Conservation (phyloP, 2,888 invertebrate genomes). For the Papilio protenor region DNA sequence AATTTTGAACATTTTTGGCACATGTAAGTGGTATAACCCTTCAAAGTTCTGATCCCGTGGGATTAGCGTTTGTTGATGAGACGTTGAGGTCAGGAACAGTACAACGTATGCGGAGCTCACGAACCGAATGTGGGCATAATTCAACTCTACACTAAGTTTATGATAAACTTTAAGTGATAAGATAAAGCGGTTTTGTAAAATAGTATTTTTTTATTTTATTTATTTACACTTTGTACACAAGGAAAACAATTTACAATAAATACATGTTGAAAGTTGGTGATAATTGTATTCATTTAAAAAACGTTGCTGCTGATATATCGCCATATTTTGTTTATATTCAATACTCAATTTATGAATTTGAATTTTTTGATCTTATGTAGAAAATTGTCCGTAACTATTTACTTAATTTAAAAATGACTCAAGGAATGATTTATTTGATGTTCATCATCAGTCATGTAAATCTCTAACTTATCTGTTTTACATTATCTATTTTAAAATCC, state of each 20-base stretch:
- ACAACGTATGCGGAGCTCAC: slow-evolving; percentile 69
- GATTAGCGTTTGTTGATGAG: slow-evolving; percentile 74
- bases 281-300: background rate
- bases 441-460: background rate
- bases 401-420: too few relatives aligned
- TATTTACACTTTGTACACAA: too few relatives aligned
- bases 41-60: slow-evolving; percentile 55
- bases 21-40: slow-evolving; percentile 45
- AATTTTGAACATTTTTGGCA: slow-evolving; percentile 41
- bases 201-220: too few relatives aligned
- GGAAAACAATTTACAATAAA: too few relatives aligned
- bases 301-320: too few relatives aligned
- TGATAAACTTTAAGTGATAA: slow-evolving; percentile 50
- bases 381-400: too few relatives aligned
- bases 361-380: too few relatives aligned
- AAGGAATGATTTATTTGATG: too few relatives aligned
- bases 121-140: slow-evolving; percentile 74
- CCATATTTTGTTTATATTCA: too few relatives aligned
- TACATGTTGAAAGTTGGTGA: too few relatives aligned
- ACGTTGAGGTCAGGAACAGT: slow-evolving; percentile 73
- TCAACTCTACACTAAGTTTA: slow-evolving; percentile 67
- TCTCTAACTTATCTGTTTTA: background rate
- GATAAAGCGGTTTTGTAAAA: slow-evolving; percentile 47
- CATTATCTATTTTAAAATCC: background rate
- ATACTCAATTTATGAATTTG: too few relatives aligned